Evolutionary conservation across 2,113 vertebrate species (phyloP).

Genomic region (Emberiza fucata): DNA sequence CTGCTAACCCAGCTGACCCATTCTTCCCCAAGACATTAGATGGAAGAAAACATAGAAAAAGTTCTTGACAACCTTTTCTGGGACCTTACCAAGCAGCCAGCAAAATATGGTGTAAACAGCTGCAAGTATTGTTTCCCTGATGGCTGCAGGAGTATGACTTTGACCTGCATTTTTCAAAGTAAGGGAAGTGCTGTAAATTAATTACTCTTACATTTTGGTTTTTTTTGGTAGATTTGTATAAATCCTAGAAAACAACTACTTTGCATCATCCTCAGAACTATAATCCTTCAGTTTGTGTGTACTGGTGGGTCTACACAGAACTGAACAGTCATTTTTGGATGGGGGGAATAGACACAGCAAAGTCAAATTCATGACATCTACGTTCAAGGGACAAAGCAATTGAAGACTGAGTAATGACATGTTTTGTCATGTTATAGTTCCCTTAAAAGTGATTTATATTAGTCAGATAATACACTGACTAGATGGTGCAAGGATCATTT

Average conservation of each 20-base stretch:
- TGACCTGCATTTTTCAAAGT: background rate
- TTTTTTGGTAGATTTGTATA: background rate
- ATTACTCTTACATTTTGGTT: background rate
- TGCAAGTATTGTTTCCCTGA: background rate
- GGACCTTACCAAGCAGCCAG: background rate
- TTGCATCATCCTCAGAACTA: background rate
- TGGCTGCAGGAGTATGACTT: background rate
- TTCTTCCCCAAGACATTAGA: background rate
- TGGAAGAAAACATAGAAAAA: background rate
- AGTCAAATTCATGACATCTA: background rate
- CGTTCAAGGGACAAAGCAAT: background rate
- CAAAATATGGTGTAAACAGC: background rate
- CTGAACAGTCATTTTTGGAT: background rate
- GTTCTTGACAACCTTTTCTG: background rate
- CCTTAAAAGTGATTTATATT: background rate
- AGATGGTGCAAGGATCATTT: background rate
- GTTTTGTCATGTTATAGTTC: background rate
- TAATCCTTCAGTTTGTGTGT: background rate
- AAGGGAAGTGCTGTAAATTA: background rate
- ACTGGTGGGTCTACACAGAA: background rate
- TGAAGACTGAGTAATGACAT: background rate
- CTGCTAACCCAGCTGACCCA: background rate
- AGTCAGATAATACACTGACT: background rate
- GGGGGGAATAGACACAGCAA: background rate
- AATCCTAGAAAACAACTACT: background rate